These are phyloP conservation scores for Cololabis saira DNA, from an alignment of 2,113 vertebrate genomes.

Conservation along the genomic window DNA sequence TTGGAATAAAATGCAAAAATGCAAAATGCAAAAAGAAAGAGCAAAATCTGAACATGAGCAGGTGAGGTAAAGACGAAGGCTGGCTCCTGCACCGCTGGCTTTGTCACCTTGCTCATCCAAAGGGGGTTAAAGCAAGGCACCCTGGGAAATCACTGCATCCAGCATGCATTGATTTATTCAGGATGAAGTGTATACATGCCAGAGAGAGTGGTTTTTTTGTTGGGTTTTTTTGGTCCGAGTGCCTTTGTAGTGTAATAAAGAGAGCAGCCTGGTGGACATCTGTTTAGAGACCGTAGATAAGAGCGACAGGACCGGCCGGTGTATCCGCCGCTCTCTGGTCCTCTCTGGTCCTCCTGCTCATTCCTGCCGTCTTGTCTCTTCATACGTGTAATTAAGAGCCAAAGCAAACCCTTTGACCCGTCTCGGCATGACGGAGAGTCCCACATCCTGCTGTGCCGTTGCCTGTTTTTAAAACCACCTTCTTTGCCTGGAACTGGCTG, in stretches of 20 bases:
- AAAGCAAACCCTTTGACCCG: slow-evolving; percentile 67
- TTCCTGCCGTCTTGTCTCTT: slow-evolving; percentile 64
- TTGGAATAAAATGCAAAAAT: background rate
- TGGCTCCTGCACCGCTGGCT: slow-evolving; percentile 83
- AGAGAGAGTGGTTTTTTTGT: slow-evolving; percentile 59
- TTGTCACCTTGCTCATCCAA: slow-evolving; percentile 89
- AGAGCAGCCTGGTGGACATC: slow-evolving; percentile 77
- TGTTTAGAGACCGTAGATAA: slow-evolving; percentile 73
- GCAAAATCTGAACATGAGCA: slow-evolving; percentile 11
- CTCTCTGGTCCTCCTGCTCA: slow-evolving; percentile 24
- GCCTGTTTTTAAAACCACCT: slow-evolving; percentile 37
- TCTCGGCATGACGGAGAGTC: slow-evolving; percentile 45
- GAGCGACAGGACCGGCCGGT: slow-evolving; percentile 51
- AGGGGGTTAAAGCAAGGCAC: slow-evolving; percentile 76
- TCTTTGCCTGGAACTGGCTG: slow-evolving; percentile 19
- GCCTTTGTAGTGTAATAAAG: slow-evolving; percentile 77
- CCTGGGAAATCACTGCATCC: slow-evolving; percentile 95
- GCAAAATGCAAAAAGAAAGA: background rate
- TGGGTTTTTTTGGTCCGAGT: slow-evolving; percentile 40
- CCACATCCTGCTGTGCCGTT: slow-evolving; percentile 48
- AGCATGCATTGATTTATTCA: slow-evolving; percentile 91
- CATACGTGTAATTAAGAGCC: slow-evolving; percentile 76
- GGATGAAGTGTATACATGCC: slow-evolving; percentile 57
- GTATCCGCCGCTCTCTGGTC: slow-evolving; percentile 54
- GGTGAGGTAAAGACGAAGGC: slow-evolving; percentile 46